Conservation (phyloP, 2,797 vertebrate genomes). For the Tinamus major region DNA sequence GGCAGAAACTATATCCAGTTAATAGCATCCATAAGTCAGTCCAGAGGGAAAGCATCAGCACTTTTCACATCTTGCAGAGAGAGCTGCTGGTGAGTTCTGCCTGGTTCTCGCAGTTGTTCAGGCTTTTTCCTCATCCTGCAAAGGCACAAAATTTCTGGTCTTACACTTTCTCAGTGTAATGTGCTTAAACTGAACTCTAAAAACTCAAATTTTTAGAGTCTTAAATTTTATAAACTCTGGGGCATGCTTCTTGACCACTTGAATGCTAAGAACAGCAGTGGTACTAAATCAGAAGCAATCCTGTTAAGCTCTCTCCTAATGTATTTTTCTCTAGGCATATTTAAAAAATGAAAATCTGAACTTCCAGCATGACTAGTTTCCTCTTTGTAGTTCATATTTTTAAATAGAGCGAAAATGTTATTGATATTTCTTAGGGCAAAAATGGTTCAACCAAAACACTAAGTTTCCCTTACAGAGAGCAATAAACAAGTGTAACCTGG, state of each 20-base stretch:
- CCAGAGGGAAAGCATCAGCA: background rate
- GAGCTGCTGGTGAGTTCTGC: background rate
- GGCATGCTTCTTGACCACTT: accelerated
- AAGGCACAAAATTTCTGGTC: background rate
- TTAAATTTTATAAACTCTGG: background rate
- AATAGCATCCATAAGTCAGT: background rate
- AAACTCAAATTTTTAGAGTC: background rate
- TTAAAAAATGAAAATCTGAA: background rate
- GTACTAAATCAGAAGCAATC: background rate
- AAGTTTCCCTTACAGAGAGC: background rate
- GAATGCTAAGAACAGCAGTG: background rate
- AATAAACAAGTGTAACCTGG: background rate
- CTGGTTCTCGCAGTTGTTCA: background rate
- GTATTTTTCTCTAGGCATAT: background rate
- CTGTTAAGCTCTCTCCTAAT: background rate
- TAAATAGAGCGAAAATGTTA: background rate
- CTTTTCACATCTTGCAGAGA: background rate
- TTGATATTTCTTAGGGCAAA: background rate
- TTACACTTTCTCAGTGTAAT: background rate
- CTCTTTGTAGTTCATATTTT: background rate
- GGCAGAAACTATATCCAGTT: background rate
- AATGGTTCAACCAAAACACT: background rate
- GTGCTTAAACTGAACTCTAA: background rate
- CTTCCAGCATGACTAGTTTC: background rate
- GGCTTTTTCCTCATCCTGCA: background rate